Percentiles rank a stretch among this genome's conserved stretches.
These are phyloP conservation scores for Pseudomyrmex concolor DNA, from an alignment of 1,140 invertebrate genomes.

Conservation along the genomic window DNA sequence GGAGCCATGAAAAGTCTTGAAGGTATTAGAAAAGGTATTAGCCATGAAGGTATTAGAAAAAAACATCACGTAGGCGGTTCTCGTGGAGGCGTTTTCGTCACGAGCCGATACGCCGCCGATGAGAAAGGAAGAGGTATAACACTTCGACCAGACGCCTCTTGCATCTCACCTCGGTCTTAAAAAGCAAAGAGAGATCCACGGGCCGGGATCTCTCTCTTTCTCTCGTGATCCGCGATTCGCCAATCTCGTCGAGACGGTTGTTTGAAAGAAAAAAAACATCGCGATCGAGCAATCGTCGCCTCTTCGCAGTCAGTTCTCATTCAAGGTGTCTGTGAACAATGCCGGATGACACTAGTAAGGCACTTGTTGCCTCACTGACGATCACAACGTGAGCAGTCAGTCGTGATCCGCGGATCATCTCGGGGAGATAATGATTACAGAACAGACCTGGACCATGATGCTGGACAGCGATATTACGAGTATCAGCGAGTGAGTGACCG, in stretches of 20 bases:
- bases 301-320: constrained; percentile 71
- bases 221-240: background rate
- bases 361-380: constrained; percentile 70
- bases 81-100: constrained; percentile 59
- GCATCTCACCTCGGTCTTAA: constrained; percentile 45
- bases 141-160: constrained; percentile 52
- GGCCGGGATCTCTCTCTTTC: background rate
- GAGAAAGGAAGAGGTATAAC: constrained; percentile 41
- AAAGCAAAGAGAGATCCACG: background rate
- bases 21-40: constrained; percentile 16
- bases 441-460: constrained; percentile 85
- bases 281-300: constrained; percentile 61
- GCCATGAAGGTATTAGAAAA: constrained; percentile 21
- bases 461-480: constrained; percentile 84
- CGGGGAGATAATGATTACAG: constrained; percentile 85
- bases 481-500: constrained; percentile 82
- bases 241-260: background rate
- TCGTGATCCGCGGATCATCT: constrained; percentile 70
- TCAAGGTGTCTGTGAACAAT: constrained; percentile 73
- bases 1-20: constrained; percentile 12
- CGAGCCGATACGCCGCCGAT: constrained; percentile 43
- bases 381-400: constrained; percentile 77
- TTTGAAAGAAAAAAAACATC: constrained; percentile 37
- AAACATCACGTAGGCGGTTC: constrained; percentile 44
- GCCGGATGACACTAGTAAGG: constrained; percentile 71